Evolutionary conservation across 2,113 vertebrate genomes (phyloP).

Genomic region (Rhodinocichla rosea): DNA sequence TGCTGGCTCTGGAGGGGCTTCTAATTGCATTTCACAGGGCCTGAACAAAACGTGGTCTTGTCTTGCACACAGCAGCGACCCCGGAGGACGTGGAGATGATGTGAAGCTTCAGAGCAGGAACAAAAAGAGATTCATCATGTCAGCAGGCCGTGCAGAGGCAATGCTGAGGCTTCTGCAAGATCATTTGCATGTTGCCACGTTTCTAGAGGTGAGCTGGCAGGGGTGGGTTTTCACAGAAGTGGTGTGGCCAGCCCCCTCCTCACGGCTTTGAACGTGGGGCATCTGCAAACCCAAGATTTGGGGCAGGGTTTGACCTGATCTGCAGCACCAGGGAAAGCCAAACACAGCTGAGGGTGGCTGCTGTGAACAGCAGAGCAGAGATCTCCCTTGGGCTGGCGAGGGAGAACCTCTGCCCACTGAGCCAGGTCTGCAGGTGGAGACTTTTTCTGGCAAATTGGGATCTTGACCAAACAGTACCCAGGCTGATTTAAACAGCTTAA

Average conservation of each 20-base stretch:
- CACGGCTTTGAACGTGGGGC: accelerated
- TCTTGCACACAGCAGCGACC: slow-evolving; percentile 66
- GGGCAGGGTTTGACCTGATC: neutral
- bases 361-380: neutral
- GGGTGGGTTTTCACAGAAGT: accelerated
- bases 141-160: neutral
- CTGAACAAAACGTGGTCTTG: slow-evolving; percentile 74
- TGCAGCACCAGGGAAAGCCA: neutral
- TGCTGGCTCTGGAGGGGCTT: slow-evolving; percentile 67
- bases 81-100: neutral
- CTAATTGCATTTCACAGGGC: slow-evolving; percentile 79
- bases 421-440: neutral
- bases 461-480: neutral
- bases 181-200: neutral
- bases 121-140: slow-evolving; percentile 15
- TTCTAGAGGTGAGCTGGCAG: neutral
- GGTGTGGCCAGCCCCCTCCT: neutral
- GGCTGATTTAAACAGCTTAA: neutral
- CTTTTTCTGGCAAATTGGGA: neutral
- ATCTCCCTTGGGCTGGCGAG: neutral
- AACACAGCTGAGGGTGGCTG: neutral
- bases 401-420: neutral
- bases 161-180: neutral
- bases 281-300: neutral
- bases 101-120: slow-evolving; percentile 27